Conservation (phyloP, 2,888 invertebrate genomes). For the Heliconius ismenius region DNA sequence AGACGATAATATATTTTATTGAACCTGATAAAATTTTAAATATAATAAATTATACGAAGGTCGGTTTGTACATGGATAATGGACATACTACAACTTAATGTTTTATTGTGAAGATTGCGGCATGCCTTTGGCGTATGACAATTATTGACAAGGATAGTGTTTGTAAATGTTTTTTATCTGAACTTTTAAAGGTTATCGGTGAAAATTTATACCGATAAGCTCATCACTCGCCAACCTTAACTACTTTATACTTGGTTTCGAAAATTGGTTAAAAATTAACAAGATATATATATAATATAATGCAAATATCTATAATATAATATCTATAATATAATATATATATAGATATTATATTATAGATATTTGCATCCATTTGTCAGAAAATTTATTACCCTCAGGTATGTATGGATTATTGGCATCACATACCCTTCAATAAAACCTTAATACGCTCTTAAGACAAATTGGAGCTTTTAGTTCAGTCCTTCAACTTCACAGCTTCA, state of each 20-base stretch:
- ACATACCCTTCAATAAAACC: no score
- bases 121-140: conserved; percentile 1
- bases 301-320: no score
- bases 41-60: conserved; percentile 17
- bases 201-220: conserved; percentile 11
- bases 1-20: neutral
- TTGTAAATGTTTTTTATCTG: conserved; percentile 6
- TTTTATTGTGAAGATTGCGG: conserved; percentile 15
- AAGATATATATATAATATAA: no score
- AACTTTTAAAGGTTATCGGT: conserved; percentile 3
- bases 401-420: no score
- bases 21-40: conserved; percentile 10
- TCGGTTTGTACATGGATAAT: conserved; percentile 1
- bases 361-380: no score
- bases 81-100: conserved; percentile 4
- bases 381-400: no score
- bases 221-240: neutral
- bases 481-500: no score
- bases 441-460: no score
- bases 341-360: no score
- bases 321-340: no score
- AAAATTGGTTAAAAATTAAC: no score
- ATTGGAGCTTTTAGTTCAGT: no score
- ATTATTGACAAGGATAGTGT: neutral
- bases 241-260: neutral